phyloP scores from a whole-genome alignment of 1,140 invertebrate genomes.

The Lasioglossum albipes region DNA sequence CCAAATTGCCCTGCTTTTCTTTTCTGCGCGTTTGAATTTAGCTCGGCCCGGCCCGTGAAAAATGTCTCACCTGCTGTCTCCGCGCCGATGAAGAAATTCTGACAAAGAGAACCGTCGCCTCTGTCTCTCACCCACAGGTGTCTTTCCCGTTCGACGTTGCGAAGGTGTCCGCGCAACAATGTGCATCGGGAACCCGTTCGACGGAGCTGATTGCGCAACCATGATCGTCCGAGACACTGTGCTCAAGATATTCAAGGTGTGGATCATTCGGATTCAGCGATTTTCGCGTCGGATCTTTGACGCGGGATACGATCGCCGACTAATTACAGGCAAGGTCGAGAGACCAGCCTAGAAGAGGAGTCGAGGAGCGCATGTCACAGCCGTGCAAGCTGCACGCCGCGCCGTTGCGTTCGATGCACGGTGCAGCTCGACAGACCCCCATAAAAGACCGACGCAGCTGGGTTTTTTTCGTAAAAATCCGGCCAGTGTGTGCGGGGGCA shows the following conservation, averaged over 20 bases:
- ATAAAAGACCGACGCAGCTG: constrained; percentile 63
- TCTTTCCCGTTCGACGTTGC: constrained; percentile 27
- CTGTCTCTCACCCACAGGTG: constrained; percentile 9
- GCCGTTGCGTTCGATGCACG: constrained; percentile 16
- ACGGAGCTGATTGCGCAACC: constrained; percentile 22
- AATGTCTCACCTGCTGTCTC: constrained; percentile 58
- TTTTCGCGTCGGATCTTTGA: too few relatives aligned
- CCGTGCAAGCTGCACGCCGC: constrained; percentile 47
- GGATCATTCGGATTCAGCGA: too few relatives aligned
- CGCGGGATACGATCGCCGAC: background rate
- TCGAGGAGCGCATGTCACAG: constrained; percentile 47
- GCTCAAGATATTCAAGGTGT: too few relatives aligned
- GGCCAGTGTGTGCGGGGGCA: constrained; percentile 37
- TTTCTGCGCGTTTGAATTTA: background rate
- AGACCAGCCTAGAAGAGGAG: constrained; percentile 11
- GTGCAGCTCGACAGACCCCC: constrained; percentile 52
- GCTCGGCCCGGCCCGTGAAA: constrained; percentile 6
- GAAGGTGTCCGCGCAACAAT: constrained; percentile 17
- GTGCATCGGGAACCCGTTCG: background rate
- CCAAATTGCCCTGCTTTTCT: constrained; percentile 24
- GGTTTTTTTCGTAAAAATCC: constrained; percentile 63
- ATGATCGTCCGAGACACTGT: too few relatives aligned
- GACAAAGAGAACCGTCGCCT: constrained; percentile 26
- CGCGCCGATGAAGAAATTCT: constrained; percentile 54
- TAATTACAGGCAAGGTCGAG: constrained; percentile 50